These are phyloP conservation scores for Pseudochromis fuscus DNA, from an alignment of 2,797 vertebrate genomes.

Conservation along the genomic window DNA sequence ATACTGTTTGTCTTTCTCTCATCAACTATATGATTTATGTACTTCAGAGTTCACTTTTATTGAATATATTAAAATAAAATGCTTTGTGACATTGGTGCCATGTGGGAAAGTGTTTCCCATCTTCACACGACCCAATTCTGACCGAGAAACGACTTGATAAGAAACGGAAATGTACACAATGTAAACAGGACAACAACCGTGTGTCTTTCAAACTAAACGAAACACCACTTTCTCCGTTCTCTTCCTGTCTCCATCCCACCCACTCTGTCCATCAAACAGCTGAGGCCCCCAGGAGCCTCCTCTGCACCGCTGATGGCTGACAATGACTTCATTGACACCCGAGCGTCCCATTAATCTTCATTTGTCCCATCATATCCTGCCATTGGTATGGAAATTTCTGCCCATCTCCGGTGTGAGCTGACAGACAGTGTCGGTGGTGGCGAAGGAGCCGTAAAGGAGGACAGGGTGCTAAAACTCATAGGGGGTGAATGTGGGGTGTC, in stretches of 20 bases:
- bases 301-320: slow-evolving; percentile 78
- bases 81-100: neutral
- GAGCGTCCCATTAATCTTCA: slow-evolving; percentile 87
- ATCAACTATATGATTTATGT: too few relatives aligned
- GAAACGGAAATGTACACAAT: slow-evolving; percentile 26
- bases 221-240: slow-evolving; percentile 47
- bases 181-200: slow-evolving; percentile 51
- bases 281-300: slow-evolving; percentile 70
- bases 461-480: slow-evolving; percentile 49
- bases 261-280: slow-evolving; percentile 70
- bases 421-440: slow-evolving; percentile 29
- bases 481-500: slow-evolving; percentile 59
- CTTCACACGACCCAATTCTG: neutral
- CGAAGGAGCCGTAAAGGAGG: neutral
- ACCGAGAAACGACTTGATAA: slow-evolving; percentile 13
- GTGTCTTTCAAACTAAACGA: slow-evolving; percentile 51
- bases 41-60: too few relatives aligned
- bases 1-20: too few relatives aligned
- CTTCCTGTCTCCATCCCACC: slow-evolving; percentile 36
- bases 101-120: neutral
- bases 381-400: slow-evolving; percentile 86
- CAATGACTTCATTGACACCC: slow-evolving; percentile 83
- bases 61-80: neutral
- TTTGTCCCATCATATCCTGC: slow-evolving; percentile 87
- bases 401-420: slow-evolving; percentile 69